Percentiles rank a stretch among this genome's conserved stretches.
Evolutionary conservation across 2,113 vertebrate species (phyloP).

Genomic region (Xiphophorus couchianus): DNA sequence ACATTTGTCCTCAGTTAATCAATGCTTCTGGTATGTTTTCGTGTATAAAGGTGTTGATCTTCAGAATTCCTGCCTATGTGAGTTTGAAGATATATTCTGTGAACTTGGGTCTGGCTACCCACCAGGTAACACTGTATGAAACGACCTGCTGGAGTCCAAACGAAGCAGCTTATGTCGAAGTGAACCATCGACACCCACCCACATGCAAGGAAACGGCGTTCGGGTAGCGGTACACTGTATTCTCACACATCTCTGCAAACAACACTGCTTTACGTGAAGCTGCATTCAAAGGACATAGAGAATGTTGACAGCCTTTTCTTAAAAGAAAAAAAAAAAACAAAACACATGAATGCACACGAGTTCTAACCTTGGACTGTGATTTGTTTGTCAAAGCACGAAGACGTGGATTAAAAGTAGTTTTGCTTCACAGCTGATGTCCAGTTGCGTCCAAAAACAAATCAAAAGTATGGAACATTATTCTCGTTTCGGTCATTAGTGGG

Average conservation of each 20-base stretch:
- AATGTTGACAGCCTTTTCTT: neutral
- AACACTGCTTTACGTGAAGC: neutral
- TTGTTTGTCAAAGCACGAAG: conserved; percentile 26
- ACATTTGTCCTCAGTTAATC: neutral
- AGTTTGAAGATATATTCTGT: conserved; percentile 31
- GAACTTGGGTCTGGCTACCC: neutral
- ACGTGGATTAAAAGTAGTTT: too few species aligned
- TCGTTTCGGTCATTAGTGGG: too few species aligned
- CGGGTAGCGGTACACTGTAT: neutral
- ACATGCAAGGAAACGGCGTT: neutral
- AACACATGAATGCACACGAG: neutral
- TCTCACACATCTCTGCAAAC: conserved; percentile 16
- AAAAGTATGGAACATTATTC: neutral
- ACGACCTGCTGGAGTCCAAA: neutral
- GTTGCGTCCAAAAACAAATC: neutral
- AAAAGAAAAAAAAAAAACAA: neutral
- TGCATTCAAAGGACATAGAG: neutral
- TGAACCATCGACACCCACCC: neutral
- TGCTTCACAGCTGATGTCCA: neutral
- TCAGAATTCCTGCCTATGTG: neutral
- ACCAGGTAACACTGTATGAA: neutral
- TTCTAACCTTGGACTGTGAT: neutral
- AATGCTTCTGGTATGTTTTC: neutral
- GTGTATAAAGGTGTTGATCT: neutral
- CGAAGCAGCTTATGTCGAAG: neutral